Percentiles rank a stretch among this genome's conserved stretches.
phyloP scores from a whole-genome alignment of 1,140 invertebrate genomes.

The Melipona quadrifasciata region DNA sequence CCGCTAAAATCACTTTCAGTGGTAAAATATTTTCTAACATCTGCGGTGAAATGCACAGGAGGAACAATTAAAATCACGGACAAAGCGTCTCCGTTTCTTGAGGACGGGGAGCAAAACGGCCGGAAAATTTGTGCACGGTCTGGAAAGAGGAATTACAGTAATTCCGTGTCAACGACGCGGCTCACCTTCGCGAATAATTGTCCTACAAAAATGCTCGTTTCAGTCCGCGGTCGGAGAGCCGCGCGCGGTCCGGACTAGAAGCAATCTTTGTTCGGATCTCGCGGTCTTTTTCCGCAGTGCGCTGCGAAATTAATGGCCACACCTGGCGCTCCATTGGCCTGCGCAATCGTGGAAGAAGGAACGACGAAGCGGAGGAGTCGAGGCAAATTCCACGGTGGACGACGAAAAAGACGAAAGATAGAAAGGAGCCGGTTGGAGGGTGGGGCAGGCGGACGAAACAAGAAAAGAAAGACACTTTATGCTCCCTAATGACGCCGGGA shows the following conservation, averaged over 20 bases:
- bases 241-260: not conserved
- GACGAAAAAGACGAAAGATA: conserved; percentile 42
- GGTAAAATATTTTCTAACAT: not conserved
- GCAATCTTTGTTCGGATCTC: conserved; percentile 52
- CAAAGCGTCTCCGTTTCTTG: not conserved
- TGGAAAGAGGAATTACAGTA: conserved; percentile 15
- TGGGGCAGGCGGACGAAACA: conserved; percentile 1
- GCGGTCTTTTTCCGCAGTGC: conserved; percentile 47
- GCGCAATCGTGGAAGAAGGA: conserved; percentile 19
- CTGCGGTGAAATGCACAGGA: not conserved
- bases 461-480: conserved; percentile 54
- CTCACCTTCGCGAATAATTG: conserved; percentile 53
- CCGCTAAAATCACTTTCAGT: no score
- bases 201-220: conserved; percentile 46
- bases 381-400: conserved; percentile 50
- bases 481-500: conserved; percentile 60
- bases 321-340: conserved; percentile 54
- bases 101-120: not conserved
- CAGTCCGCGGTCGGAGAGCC: not conserved
- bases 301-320: conserved; percentile 66
- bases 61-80: not conserved
- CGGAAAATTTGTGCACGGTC: conserved; percentile 22
- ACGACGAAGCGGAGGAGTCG: conserved; percentile 35
- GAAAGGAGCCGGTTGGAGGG: not conserved
- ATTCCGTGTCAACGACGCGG: conserved; percentile 4